Evolutionary conservation across 2,888 invertebrate species (phyloP), one percentile per base, ranked within the genome.

Genomic region (Bimastos eiseni): DNA sequence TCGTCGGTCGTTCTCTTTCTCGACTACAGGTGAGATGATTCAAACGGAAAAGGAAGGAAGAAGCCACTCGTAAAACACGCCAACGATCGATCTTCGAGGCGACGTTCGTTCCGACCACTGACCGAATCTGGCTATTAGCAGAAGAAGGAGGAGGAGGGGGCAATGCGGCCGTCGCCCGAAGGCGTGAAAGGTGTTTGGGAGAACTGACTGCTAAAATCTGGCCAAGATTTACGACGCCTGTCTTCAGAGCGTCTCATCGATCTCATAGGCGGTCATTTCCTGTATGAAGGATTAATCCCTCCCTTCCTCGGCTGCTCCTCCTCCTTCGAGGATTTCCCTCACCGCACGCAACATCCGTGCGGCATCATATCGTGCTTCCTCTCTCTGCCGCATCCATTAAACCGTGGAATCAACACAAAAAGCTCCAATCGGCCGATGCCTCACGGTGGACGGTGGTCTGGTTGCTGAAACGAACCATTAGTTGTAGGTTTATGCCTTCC

Each of bases 241-340:
- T n/a, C n/a, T 70, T 70, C 70, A n/a, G n/a, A 70, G n/a, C 70
- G 70, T 70, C 70, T 70, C 70, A 70, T 70, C 70, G 70, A 70
- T 70, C 70, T 70, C n/a, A 30, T 30, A 70, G 11, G 70, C n/a
- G 30, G 70, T 70, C 30, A 70, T 70, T 70, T 70, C 70, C 70
- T 70, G 70, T 70, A 70, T 70, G 70, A 70, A 70, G 70, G n/a
- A 70, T n/a, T 70, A 70, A 70, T 70, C 13, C 70, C 70, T 70
- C 70, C 70, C n/a, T 55, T 55, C 30, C 24, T 30, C 55, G 15
- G 44, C 17, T 44, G 17, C n/a, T n/a, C 15, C 41, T n/a, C 41
- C 15, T 21, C 49, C 49, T 24, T 17, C 49, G 70, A 70, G 11
- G 11, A n/a, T n/a, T 70, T 30, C n/a, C n/a, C 70, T n/a, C n/a